phyloP scores from a whole-genome alignment of 2,797 vertebrate species.

The Bufotes viridis region DNA sequence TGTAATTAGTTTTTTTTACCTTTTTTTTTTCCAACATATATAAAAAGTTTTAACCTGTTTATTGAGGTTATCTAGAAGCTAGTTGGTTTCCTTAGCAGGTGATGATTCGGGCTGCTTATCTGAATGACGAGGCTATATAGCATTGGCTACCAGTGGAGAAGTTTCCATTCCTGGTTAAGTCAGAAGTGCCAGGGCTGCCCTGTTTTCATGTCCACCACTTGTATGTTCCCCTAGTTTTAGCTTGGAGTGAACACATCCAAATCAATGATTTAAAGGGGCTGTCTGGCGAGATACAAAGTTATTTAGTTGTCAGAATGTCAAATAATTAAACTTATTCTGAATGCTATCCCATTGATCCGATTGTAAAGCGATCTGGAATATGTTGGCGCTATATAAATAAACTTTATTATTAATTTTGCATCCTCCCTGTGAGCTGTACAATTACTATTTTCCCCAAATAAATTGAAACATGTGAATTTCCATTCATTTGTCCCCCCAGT shows the following conservation, averaged over 20 bases:
- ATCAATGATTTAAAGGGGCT: too few relatives aligned
- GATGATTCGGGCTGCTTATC: slow-evolving; percentile 74
- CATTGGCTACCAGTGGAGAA: slow-evolving; percentile 71
- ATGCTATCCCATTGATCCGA: too few relatives aligned
- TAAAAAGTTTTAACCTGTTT: neutral
- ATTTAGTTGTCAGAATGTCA: too few relatives aligned
- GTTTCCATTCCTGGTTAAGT: slow-evolving; percentile 76
- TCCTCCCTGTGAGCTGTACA: too few relatives aligned
- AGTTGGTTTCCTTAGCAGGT: slow-evolving; percentile 77
- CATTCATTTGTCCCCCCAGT: too few relatives aligned
- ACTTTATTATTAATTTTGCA: too few relatives aligned
- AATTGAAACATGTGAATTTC: too few relatives aligned
- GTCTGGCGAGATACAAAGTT: too few relatives aligned
- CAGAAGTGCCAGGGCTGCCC: slow-evolving; percentile 75
- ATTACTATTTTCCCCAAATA: too few relatives aligned
- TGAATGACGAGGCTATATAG: slow-evolving; percentile 73
- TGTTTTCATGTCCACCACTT: slow-evolving; percentile 81
- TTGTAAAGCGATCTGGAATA: too few relatives aligned
- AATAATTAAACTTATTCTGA: too few relatives aligned
- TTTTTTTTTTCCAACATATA: neutral
- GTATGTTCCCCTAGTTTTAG: slow-evolving; percentile 75
- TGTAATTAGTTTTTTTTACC: neutral
- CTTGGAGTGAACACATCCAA: slow-evolving; percentile 70
- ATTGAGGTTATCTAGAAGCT: slow-evolving; percentile 84
- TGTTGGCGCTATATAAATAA: too few relatives aligned